These are phyloP conservation scores for Monodelphis domestica DNA, from an alignment of 2,797 vertebrate species.

Conservation along the genomic window DNA sequence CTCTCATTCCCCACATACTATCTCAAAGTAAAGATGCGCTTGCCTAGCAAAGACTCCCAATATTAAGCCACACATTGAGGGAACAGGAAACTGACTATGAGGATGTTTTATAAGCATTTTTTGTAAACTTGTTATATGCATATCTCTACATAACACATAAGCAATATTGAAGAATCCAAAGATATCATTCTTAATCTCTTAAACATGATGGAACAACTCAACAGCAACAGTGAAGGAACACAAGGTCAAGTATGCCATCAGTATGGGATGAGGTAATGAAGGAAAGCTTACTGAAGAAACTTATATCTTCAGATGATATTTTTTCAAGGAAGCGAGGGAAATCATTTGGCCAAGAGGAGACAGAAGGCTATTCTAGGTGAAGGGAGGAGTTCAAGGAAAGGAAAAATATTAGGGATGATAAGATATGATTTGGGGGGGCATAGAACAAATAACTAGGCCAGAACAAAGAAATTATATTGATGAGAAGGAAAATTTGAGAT, in stretches of 20 bases:
- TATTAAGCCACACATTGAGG: neutral
- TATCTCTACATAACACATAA: neutral
- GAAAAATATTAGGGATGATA: neutral
- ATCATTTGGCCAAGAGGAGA: neutral
- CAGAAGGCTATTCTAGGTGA: neutral
- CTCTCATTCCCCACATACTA: neutral
- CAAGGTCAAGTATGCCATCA: neutral
- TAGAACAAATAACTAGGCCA: too few species aligned
- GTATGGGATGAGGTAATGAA: neutral
- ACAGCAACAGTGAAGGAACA: too few species aligned
- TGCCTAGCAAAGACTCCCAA: too few species aligned
- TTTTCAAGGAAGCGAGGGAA: neutral
- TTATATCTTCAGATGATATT: neutral
- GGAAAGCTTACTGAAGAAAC: neutral
- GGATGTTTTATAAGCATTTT: fast-evolving
- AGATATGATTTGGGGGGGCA: neutral
- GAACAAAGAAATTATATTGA: neutral
- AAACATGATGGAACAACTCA: too few species aligned
- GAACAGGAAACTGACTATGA: neutral
- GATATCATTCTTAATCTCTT: neutral
- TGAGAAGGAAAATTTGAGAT: neutral
- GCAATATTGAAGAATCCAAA: neutral
- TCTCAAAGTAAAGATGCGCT: neutral
- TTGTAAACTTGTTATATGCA: neutral
- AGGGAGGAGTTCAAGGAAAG: neutral